Evolutionary conservation across 2,797 vertebrate species (phyloP).

Genomic region (Hemitrygon akajei): DNA sequence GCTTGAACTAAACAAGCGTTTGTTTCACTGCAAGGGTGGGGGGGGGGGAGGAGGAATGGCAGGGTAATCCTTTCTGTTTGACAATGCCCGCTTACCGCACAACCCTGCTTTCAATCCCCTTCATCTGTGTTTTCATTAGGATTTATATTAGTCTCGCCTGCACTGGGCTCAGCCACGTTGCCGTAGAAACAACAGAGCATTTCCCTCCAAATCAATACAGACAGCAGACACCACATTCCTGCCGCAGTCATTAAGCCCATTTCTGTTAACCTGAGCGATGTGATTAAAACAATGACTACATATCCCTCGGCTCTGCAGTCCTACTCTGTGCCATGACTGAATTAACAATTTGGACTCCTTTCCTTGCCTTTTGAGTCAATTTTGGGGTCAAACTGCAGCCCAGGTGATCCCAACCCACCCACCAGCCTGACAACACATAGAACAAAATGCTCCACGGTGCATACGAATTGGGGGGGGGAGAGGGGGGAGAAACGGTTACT

Average conservation of each 20-base stretch:
- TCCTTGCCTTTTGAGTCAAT: background rate
- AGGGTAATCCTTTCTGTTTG: background rate
- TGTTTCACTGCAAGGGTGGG: background rate
- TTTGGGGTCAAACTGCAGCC: background rate
- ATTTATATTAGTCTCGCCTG: background rate
- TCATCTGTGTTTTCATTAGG: background rate
- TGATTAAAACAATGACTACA: background rate
- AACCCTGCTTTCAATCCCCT: background rate
- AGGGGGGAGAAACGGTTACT: background rate
- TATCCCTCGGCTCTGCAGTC: background rate
- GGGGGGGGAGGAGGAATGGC: too few relatives aligned
- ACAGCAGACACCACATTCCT: background rate
- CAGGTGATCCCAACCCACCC: background rate
- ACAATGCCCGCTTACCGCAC: background rate
- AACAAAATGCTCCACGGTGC: background rate
- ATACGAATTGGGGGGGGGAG: background rate
- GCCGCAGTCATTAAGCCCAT: slow-evolving; percentile 28
- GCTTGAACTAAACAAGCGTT: background rate
- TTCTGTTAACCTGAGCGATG: background rate
- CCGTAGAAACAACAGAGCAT: background rate
- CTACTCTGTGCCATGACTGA: background rate
- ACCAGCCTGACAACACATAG: background rate
- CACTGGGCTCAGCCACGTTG: background rate
- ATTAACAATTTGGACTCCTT: background rate
- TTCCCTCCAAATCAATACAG: background rate